These are phyloP conservation scores for Macrotis lagotis DNA, from an alignment of 2,113 vertebrate species.

Conservation along the genomic window DNA sequence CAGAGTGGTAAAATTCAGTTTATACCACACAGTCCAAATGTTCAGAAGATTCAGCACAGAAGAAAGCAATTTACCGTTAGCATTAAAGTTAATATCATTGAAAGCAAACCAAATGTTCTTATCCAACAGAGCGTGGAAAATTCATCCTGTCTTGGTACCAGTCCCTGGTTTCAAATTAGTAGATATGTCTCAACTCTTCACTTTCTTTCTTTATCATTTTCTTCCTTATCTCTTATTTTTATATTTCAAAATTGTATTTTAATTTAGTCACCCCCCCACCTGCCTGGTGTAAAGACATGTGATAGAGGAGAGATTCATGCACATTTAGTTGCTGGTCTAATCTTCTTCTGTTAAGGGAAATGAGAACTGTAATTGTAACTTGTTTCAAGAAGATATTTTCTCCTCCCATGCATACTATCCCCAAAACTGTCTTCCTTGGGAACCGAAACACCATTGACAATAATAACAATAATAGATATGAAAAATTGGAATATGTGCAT, in stretches of 20 bases:
- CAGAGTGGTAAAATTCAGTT: fast-evolving
- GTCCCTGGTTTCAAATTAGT: not conserved
- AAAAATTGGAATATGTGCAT: not conserved
- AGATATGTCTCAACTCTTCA: not conserved
- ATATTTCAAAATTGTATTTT: slow-evolving; percentile 43
- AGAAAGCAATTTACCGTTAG: slow-evolving; percentile 42
- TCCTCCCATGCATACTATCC: fast-evolving
- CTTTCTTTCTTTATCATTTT: slow-evolving; percentile 37
- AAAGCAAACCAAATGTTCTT: slow-evolving; percentile 60
- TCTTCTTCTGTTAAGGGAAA: not conserved
- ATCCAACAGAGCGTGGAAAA: slow-evolving; percentile 61
- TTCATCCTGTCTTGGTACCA: slow-evolving; percentile 33
- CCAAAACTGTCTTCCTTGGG: not conserved
- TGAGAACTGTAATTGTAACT: not conserved
- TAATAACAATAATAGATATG: not conserved
- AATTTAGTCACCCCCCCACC: fast-evolving
- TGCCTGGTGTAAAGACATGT: fast-evolving
- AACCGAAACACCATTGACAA: fast-evolving
- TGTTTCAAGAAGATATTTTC: not conserved
- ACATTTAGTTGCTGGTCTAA: fast-evolving
- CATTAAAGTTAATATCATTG: not conserved
- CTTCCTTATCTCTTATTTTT: slow-evolving; percentile 62
- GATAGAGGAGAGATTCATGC: not conserved
- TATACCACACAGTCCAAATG: not conserved
- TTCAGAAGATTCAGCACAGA: slow-evolving; percentile 47